Evolutionary conservation across 2,113 vertebrate species (phyloP), one percentile per base, ranked within the genome.

Genomic region (Pimephales promelas): DNA sequence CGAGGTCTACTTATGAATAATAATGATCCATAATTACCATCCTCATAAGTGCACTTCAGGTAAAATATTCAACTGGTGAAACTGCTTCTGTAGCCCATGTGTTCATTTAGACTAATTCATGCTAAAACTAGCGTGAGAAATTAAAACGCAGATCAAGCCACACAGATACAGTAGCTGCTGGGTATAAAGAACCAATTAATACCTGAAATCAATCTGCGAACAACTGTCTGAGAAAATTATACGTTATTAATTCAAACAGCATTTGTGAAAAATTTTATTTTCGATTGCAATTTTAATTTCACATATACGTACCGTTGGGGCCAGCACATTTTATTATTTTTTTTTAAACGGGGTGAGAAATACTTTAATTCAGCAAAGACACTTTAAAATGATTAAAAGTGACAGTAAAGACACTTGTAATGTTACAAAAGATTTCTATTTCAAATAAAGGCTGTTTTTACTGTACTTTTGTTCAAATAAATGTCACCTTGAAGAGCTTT

Each of bases 1-100:
- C 89, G 79, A 84, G 79, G 64, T 70, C 24, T 86, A 85, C 89
- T 92, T 90, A 90, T 92, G 90, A 93, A 92, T 90, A 89, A 88
- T 89, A 87, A 90, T 90, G 85, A 86, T 90, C 81, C 86, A 45
- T 86, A 89, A 91, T 93, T 86, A 90, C 89, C 87, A 79, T 81
- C 64, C 85, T 92, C 82, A 77, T 72, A 91, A 89, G 87, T 90
- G 88, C 70, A 76, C 90, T 88, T 88, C 78, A 89, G 85, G 57
- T 87, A 85, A 88, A 89, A 86, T 56, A 86, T 86, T 86, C 88
- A 89, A 89, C 87, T 86, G 56, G 86, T 82, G 83, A 68, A 86
- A 79, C 88, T 79, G 84, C 90, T 90, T 90, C 49, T 73, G 47
- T 79, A 11, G 54, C 71, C 71, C 28, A 70, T 77, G 36, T 62